These are phyloP conservation scores for Hylaea fasciaria DNA, from an alignment of 2,888 invertebrate species.

Conservation along the genomic window DNA sequence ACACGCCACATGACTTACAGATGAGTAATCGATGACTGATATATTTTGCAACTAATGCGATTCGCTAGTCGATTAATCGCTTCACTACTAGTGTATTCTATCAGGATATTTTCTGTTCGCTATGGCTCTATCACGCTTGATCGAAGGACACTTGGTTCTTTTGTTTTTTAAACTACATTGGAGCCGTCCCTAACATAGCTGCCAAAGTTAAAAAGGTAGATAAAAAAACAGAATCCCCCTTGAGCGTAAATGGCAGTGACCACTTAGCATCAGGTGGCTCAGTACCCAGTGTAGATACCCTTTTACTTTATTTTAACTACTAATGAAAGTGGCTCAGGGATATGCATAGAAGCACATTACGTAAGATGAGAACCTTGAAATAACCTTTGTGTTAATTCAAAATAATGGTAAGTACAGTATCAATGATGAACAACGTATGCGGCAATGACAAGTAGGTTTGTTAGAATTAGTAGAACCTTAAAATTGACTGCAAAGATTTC, in stretches of 20 bases:
- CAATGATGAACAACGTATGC: no score
- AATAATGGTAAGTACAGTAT: not conserved
- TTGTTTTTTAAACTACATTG: not conserved
- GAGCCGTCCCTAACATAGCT: no score
- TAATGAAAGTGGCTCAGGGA: conserved; percentile 8
- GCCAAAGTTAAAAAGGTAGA: not conserved
- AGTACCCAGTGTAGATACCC: not conserved
- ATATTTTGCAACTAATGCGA: conserved; percentile 32
- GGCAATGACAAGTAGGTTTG: no score
- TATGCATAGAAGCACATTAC: not conserved
- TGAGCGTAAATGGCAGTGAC: conserved; percentile 5
- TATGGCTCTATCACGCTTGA: no score
- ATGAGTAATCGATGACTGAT: conserved; percentile 28
- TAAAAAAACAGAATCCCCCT: conserved; percentile 3
- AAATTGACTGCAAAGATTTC: no score
- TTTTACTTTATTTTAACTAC: conserved; percentile 16
- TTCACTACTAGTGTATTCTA: not conserved
- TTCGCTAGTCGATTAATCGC: conserved; percentile 2
- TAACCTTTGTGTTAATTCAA: not conserved
- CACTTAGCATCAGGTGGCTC: conserved; percentile 25
- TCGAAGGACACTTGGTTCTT: not conserved
- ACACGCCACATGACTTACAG: conserved; percentile 24
- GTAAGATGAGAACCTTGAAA: not conserved
- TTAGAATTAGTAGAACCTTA: no score
- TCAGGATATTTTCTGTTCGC: no score